These are phyloP conservation scores for Poeciliopsis turrubarensis DNA, from an alignment of 2,113 vertebrate genomes.

Conservation along the genomic window DNA sequence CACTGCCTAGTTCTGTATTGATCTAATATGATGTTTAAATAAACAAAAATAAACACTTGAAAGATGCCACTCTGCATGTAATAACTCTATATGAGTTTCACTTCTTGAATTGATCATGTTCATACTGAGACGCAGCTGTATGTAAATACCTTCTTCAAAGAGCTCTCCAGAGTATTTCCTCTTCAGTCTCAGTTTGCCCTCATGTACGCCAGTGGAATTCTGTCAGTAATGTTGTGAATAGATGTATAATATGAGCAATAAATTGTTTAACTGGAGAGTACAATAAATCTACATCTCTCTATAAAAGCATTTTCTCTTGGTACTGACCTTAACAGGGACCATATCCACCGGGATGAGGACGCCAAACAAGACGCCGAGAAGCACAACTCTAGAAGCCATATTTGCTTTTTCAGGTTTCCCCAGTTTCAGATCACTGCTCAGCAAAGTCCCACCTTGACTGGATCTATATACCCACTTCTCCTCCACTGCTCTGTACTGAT, in stretches of 20 bases:
- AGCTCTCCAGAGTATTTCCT: constrained; percentile 73
- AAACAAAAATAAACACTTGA: not conserved
- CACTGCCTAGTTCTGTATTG: no score
- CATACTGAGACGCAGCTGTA: not conserved
- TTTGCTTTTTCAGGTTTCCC: constrained; percentile 24
- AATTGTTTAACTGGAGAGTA: not conserved
- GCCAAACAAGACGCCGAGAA: constrained; percentile 56
- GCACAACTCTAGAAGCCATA: constrained; percentile 60
- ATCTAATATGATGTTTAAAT: no score
- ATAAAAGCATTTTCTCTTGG: not conserved
- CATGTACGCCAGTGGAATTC: constrained; percentile 71
- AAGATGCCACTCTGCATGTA: not conserved
- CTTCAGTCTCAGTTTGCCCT: constrained; percentile 67
- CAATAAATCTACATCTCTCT: not conserved
- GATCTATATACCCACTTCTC: constrained; percentile 68
- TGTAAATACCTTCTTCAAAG: not conserved
- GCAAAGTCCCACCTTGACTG: constrained; percentile 27
- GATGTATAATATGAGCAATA: not conserved
- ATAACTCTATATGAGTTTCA: not conserved
- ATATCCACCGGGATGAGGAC: constrained; percentile 53
- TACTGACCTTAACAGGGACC: constrained; percentile 76
- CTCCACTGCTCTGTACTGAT: constrained; percentile 52
- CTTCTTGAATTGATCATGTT: not conserved
- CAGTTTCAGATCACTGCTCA: constrained; percentile 25
- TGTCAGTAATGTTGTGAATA: constrained; percentile 33